phyloP scores from a whole-genome alignment of 1,140 invertebrate species.

The Heliconius congener region DNA sequence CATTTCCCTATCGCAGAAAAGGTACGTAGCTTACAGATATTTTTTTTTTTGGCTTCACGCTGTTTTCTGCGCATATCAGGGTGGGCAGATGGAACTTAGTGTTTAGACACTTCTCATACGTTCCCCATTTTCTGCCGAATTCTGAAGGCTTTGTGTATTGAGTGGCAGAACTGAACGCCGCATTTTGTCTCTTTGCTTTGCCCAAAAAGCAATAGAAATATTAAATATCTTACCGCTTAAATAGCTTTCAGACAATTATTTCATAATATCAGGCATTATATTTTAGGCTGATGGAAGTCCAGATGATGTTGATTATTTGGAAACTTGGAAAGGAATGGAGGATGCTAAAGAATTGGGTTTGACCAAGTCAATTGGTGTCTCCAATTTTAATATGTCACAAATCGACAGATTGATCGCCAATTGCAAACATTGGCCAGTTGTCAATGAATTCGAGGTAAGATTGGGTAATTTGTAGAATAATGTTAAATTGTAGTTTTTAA shows the following conservation, averaged over 20 bases:
- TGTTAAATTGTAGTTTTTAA: neutral
- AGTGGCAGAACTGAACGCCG: no score
- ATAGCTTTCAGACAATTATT: no score
- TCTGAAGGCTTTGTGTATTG: no score
- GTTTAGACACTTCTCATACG: no score
- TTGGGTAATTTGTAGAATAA: neutral
- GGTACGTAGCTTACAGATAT: conserved; percentile 41
- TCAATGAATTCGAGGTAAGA: conserved; percentile 80
- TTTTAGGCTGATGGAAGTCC: conserved; percentile 63
- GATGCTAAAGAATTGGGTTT: conserved; percentile 85
- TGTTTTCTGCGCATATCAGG: no score
- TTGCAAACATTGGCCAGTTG: conserved; percentile 73
- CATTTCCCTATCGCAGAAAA: conserved; percentile 86
- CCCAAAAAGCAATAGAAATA: no score
- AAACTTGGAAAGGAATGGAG: conserved; percentile 90
- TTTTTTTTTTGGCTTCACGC: neutral
- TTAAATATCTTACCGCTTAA: no score
- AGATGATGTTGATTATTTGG: conserved; percentile 83
- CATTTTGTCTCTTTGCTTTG: no score
- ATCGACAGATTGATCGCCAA: conserved; percentile 86
- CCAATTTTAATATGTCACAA: conserved; percentile 93
- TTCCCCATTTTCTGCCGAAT: no score
- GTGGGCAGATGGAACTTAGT: no score
- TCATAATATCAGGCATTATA: neutral
- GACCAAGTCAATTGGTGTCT: conserved; percentile 91